Evolutionary conservation across 2,113 vertebrate genomes (phyloP).

Genomic region (Pygoscelis antarcticus): DNA sequence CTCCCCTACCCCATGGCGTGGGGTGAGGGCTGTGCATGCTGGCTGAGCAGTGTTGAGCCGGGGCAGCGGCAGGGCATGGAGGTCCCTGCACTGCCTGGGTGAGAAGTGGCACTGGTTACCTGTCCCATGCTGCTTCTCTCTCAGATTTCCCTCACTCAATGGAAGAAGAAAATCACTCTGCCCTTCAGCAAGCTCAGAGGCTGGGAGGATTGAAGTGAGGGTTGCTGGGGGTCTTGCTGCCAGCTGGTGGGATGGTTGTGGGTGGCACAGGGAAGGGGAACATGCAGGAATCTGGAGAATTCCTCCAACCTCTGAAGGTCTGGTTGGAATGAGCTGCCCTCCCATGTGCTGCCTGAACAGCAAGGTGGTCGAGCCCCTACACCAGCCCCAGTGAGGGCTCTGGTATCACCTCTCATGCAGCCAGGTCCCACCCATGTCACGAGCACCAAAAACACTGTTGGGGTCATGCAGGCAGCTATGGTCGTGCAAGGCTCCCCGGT

Average conservation of each 20-base stretch:
- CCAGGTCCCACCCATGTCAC: background rate
- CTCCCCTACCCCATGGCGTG: background rate
- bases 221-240: background rate
- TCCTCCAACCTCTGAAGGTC: background rate
- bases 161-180: background rate
- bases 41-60: background rate
- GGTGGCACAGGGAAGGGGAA: background rate
- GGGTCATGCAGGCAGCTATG: accelerated
- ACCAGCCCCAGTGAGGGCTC: background rate
- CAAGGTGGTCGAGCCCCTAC: background rate
- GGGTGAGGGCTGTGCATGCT: background rate
- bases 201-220: background rate
- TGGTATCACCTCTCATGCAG: background rate
- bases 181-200: background rate
- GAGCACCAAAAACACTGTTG: accelerated
- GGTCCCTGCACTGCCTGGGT: accelerated
- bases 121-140: background rate
- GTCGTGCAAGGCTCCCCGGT: background rate
- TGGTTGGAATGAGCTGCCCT: background rate
- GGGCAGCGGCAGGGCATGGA: background rate
- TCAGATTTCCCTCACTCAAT: background rate
- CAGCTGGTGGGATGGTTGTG: background rate
- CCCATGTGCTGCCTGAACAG: background rate
- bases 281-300: background rate
- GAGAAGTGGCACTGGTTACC: accelerated